phyloP scores from a whole-genome alignment of 2,888 invertebrate genomes.

The Orchestes rusci region DNA sequence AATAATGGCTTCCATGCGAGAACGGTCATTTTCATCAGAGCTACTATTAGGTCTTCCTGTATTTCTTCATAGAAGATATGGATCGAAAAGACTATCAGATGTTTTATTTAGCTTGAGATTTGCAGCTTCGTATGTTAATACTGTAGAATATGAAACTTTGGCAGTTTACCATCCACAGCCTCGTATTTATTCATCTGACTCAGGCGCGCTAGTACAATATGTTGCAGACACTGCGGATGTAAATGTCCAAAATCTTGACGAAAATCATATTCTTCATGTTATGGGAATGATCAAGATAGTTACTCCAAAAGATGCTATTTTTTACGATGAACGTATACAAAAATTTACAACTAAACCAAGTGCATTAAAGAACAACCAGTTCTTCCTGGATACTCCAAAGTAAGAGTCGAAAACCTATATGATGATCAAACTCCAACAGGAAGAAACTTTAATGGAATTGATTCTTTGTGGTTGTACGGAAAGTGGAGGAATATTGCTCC shows the following conservation, averaged over 20 bases:
- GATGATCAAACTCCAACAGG: conserved; percentile 14
- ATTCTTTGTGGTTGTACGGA: conserved; percentile 15
- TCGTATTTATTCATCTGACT: conserved; percentile 36
- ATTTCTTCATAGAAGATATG: conserved; percentile 36
- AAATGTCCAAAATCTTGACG: conserved; percentile 24
- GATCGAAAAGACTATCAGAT: conserved; percentile 34
- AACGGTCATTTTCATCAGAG: conserved; percentile 19
- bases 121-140: conserved; percentile 34
- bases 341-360: conserved; percentile 33
- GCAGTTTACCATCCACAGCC: conserved; percentile 34
- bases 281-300: conserved; percentile 18
- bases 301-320: conserved; percentile 26
- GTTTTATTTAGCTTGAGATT: conserved; percentile 36
- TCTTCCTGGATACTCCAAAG: conserved; percentile 25
- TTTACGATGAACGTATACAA: conserved; percentile 30
- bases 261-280: conserved; percentile 25
- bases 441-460: conserved; percentile 6
- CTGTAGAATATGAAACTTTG: conserved; percentile 30
- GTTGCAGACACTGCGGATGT: conserved; percentile 29
- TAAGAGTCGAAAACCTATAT: conserved; percentile 25
- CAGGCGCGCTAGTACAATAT: conserved; percentile 34
- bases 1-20: conserved; percentile 26
- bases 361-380: conserved; percentile 27
- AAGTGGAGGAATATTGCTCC: conserved; percentile 11
- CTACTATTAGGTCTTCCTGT: conserved; percentile 27